These are phyloP conservation scores for Crotalus tigris DNA, from an alignment of 2,113 vertebrate species.

Conservation along the genomic window DNA sequence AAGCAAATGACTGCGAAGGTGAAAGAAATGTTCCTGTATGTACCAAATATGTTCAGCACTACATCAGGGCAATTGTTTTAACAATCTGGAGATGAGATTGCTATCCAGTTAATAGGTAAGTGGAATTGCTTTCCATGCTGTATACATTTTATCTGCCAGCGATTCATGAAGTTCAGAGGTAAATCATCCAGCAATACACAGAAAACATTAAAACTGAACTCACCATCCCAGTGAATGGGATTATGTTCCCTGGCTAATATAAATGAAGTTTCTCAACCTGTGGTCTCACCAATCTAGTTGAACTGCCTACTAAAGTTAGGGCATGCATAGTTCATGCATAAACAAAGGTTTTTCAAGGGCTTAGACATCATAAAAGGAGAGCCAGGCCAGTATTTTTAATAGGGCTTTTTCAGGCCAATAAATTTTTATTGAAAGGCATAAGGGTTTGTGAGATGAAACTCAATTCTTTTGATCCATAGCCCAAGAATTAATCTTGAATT, in stretches of 20 bases:
- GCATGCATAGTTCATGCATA: neutral
- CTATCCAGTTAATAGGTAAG: neutral
- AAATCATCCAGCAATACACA: neutral
- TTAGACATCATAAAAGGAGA: neutral
- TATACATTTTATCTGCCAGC: neutral
- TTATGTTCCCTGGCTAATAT: neutral
- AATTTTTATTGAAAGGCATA: neutral
- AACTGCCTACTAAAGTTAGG: neutral
- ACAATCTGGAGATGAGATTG: neutral
- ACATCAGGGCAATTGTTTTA: neutral
- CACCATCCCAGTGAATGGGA: neutral
- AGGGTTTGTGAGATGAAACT: neutral
- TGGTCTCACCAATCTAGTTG: neutral
- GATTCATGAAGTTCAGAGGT: neutral
- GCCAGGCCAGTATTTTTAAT: neutral
- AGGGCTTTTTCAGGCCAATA: neutral
- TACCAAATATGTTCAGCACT: neutral
- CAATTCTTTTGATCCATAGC: neutral
- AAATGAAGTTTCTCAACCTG: neutral
- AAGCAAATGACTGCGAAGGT: neutral
- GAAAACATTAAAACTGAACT: neutral
- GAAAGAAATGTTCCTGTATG: neutral
- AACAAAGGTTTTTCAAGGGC: neutral
- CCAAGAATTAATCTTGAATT: too few species aligned
- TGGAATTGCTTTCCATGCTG: fast-evolving